Evolutionary conservation across 1,140 invertebrate species (phyloP).

Genomic region (Drosophila lacteicornis): DNA sequence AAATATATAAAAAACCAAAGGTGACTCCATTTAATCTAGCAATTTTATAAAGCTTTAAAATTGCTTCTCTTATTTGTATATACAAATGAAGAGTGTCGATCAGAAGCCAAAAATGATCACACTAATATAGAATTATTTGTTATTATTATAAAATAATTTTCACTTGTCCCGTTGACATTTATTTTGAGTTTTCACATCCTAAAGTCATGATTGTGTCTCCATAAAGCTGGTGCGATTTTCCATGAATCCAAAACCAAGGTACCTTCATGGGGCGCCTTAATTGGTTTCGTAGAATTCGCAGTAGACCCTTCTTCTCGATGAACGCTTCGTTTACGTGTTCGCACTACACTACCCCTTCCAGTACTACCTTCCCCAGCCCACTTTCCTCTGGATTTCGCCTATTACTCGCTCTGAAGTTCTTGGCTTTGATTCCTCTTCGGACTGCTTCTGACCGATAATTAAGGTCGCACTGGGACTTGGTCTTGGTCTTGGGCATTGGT

Average conservation of each 20-base stretch:
- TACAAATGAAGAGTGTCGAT: too few species aligned
- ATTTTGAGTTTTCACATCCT: too few species aligned
- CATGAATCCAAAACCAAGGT: slow-evolving; percentile 28
- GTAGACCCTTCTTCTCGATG: slow-evolving; percentile 57
- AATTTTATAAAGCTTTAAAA: too few species aligned
- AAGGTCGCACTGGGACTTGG: slow-evolving; percentile 61
- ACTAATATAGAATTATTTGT: too few species aligned
- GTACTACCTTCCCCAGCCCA: not conserved
- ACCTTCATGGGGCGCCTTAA: slow-evolving; percentile 62
- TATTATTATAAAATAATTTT: too few species aligned
- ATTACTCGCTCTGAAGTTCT: slow-evolving; percentile 59
- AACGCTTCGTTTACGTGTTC: slow-evolving; percentile 32
- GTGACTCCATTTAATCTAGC: too few species aligned
- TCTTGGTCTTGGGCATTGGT: slow-evolving; percentile 64
- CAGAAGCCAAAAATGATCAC: too few species aligned
- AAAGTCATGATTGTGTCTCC: not conserved
- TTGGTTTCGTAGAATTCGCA: slow-evolving; percentile 73
- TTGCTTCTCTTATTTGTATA: too few species aligned
- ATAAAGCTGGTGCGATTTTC: not conserved
- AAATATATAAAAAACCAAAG: too few species aligned
- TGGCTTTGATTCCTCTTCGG: slow-evolving; percentile 24
- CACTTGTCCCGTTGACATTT: too few species aligned
- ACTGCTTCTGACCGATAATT: slow-evolving; percentile 64
- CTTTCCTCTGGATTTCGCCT: slow-evolving; percentile 59
- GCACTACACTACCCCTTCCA: slow-evolving; percentile 6